Conservation (phyloP, 1,140 invertebrate genomes). For the Ostrea edulis region DNA sequence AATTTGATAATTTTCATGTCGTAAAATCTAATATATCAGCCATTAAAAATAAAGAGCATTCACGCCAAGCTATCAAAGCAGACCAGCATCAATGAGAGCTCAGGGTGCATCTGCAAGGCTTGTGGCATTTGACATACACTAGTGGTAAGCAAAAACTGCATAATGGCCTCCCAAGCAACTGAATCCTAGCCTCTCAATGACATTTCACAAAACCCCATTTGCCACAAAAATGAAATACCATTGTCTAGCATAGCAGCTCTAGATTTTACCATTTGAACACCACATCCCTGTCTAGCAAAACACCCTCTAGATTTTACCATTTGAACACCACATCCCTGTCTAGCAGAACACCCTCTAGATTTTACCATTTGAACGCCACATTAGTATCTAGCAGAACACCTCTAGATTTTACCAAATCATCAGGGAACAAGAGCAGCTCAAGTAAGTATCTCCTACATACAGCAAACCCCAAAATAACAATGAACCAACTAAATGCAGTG, state of each 20-base stretch:
- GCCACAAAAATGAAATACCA: no score
- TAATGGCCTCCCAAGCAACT: no score
- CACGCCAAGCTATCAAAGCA: no score
- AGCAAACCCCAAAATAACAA: neutral
- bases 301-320: neutral
- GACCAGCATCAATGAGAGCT: no score
- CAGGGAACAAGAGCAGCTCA: constrained; percentile 20
- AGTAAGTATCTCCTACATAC: constrained; percentile 35
- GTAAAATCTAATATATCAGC: no score
- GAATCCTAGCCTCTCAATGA: neutral
- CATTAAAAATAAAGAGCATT: no score
- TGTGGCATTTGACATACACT: no score
- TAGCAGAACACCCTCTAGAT: neutral
- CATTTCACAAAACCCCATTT: neutral
- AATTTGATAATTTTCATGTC: no score
- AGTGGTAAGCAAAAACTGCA: no score
- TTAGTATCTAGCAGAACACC: neutral
- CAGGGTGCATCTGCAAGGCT: no score
- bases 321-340: no score
- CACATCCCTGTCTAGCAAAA: no score
- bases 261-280: neutral
- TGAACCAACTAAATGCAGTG: neutral
- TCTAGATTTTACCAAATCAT: constrained; percentile 20
- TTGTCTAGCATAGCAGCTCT: neutral
- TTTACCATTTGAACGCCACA: neutral